Evolutionary conservation across 2,797 vertebrate genomes (phyloP).

Genomic region (Sebastes diaconus): DNA sequence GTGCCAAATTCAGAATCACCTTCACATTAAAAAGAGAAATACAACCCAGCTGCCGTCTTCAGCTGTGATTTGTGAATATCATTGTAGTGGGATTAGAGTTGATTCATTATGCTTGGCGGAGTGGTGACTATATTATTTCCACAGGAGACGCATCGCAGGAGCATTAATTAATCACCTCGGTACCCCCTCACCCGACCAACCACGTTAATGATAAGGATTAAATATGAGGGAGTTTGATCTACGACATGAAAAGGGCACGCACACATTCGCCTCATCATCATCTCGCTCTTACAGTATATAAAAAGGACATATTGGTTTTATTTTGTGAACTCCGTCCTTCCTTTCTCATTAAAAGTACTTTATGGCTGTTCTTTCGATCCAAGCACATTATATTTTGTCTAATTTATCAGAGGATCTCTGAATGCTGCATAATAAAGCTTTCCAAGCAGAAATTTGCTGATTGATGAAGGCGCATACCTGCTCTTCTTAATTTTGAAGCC

Average conservation of each 20-base stretch:
- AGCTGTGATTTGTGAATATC: conserved; percentile 20
- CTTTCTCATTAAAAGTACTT: not conserved
- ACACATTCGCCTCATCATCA: not conserved
- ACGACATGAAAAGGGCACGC: not conserved
- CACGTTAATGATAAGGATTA: conserved; percentile 10
- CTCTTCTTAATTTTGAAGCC: not conserved
- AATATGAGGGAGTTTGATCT: conserved; percentile 1
- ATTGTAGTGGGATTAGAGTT: not conserved
- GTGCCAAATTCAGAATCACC: not conserved
- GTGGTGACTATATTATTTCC: not conserved
- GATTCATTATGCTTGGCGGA: conserved; percentile 19
- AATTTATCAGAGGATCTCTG: not conserved
- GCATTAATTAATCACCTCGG: conserved; percentile 18
- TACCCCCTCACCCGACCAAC: not conserved
- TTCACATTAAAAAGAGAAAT: not conserved
- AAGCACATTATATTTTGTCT: not conserved
- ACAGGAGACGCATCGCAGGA: not conserved
- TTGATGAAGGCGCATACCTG: not conserved
- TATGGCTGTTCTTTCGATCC: not conserved
- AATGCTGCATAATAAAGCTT: not conserved
- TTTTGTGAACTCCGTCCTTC: not conserved
- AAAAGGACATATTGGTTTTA: not conserved
- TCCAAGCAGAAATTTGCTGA: not conserved
- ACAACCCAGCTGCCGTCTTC: not conserved
- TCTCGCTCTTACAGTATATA: not conserved